Evolutionary conservation across 2,113 vertebrate species (phyloP), one percentile per base, ranked within the genome.

Genomic region (Scortum barcoo): DNA sequence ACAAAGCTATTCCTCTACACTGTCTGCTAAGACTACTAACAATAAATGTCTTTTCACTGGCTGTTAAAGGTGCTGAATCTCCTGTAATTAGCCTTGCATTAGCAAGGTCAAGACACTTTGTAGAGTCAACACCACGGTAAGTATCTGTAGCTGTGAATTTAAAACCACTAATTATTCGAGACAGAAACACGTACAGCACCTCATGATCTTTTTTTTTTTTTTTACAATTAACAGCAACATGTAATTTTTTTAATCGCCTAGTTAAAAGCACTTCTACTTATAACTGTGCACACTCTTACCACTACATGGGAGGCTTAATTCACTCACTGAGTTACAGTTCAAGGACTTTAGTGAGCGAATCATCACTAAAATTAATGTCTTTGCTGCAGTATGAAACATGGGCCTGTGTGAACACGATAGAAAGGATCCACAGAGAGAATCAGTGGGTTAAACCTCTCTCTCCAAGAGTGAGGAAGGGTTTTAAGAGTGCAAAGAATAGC

Each of bases 381-480:
- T 0, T 12, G n/a, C 38, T 46, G 42, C 60, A 70, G 44, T 56
- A 48, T 71, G 67, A 88, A 84, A 71, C 53, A 57, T 13, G 24
- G 24, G n/a, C 36, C 6, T 46, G 24, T 57, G 22, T 60, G 50
- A 73, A 38, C 13, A 56, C 51, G 48, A 63, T 17, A 46, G 40
- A 83, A 63, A 58, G 17, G 11, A 58, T 38, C 58, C 16, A 66
- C 5, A 44, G 36, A 72, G 33, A 68, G 12, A 38, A 76, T 81
- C 56, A 48, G 78, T 76, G 63, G 50, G 67, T 71, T 44, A 81
- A 73, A 66, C 33, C 44, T 72, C 24, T n/a, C 3, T 26, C 66
- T 69, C 51, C 6, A n/a, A 73, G 44, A 50, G 79, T 83, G 26
- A 42, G n/a, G 22, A 53, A 69, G 9, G 14, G 17, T 53, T 77